These are phyloP conservation scores for Eupelmus urozonus DNA, from an alignment of 2,888 invertebrate genomes.

Conservation along the genomic window DNA sequence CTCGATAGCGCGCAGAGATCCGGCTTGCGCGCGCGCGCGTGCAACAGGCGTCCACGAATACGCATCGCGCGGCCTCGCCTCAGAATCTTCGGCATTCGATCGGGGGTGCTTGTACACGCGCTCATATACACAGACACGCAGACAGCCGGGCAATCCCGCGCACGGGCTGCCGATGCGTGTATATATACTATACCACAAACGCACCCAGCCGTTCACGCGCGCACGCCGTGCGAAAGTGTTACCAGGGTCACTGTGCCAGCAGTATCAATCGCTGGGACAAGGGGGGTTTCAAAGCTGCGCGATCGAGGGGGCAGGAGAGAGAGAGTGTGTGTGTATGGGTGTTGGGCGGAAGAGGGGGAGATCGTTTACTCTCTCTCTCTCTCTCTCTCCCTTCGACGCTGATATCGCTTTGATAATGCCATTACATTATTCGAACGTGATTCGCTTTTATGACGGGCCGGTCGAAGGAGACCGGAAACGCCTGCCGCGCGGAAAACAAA, in stretches of 20 bases:
- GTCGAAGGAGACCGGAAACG: slow-evolving; percentile 12
- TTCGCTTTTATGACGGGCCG: background rate
- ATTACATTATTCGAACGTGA: slow-evolving; percentile 23
- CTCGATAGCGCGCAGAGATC: too few species aligned
- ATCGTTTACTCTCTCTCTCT: too few species aligned
- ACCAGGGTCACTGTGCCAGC: slow-evolving; percentile 74
- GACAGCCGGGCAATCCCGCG: too few species aligned
- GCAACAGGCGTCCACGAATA: slow-evolving; percentile 51
- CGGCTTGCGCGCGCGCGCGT: background rate
- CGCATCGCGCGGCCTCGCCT: slow-evolving; percentile 60
- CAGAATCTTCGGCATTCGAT: slow-evolving; percentile 76
- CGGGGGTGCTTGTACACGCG: slow-evolving; percentile 46
- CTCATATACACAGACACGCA: background rate
- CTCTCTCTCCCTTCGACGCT: slow-evolving; percentile 58
- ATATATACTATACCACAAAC: background rate
- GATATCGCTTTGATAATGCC: slow-evolving; percentile 57
- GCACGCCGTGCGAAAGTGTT: background rate
- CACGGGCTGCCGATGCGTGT: background rate
- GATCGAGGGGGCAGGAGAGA: background rate
- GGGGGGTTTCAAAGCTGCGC: slow-evolving; percentile 10
- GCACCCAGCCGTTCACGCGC: background rate
- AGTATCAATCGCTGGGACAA: slow-evolving; percentile 55
- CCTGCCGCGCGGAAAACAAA: slow-evolving; percentile 13
- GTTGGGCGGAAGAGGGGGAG: background rate
- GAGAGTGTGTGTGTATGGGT: background rate